These are phyloP conservation scores for Enteromius trimaculatus DNA, from an alignment of 2,797 vertebrate species.

Conservation along the genomic window DNA sequence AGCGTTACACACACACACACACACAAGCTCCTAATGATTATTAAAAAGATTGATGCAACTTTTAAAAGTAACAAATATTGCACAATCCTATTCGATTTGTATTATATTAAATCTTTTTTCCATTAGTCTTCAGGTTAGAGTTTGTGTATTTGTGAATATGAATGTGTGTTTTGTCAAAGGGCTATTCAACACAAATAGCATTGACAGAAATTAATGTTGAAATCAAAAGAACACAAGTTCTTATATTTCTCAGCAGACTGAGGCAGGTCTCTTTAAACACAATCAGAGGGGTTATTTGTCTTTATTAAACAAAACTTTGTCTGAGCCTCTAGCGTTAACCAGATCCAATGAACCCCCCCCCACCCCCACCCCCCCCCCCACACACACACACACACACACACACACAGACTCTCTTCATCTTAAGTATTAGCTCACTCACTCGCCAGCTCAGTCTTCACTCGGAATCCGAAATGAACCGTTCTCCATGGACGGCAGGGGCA, in stretches of 20 bases:
- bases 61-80: neutral
- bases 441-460: neutral
- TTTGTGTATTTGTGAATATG: slow-evolving; percentile 1
- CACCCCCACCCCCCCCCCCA: no score
- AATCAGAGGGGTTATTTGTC: slow-evolving; percentile 53
- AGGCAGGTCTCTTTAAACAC: slow-evolving; percentile 39
- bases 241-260: neutral
- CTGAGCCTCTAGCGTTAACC: slow-evolving; percentile 38
- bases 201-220: slow-evolving; percentile 4
- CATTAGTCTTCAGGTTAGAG: neutral
- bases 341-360: slow-evolving; percentile 22
- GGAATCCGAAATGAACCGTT: neutral
- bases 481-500: neutral
- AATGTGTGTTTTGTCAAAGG: neutral
- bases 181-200: neutral
- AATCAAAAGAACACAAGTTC: slow-evolving; percentile 23
- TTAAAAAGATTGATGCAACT: neutral
- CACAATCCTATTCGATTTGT: neutral
- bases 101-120: neutral
- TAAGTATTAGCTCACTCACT: neutral
- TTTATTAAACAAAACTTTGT: slow-evolving; percentile 52
- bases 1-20: no score
- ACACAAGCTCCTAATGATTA: neutral
- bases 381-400: slow-evolving; percentile 11
- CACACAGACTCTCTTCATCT: neutral